Base-by-base conservation (phyloP, 2,113 vertebrate species). In the Cyanoramphus novaezelandiae region DNA sequence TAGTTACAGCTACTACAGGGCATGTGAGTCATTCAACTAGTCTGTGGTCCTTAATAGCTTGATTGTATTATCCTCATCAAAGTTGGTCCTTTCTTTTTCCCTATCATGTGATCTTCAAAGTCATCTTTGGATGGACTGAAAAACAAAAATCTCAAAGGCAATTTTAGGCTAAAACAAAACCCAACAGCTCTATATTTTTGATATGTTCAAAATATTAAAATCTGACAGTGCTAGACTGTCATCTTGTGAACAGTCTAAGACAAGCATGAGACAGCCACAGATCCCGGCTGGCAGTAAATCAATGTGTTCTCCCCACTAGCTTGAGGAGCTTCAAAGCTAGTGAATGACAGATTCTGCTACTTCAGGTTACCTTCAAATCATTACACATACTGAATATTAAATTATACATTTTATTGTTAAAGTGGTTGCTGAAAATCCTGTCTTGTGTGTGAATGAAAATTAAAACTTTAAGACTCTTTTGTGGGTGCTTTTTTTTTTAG, bases 41-140 rank as follows among this genome's bases (percentile, higher is more conserved):
- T 59, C 44, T 39, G 37, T 46, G 91, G 44, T 46, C 63, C 13
- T 93, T 93, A 95, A 91, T 72, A 82, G 53, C 67, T 79, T 95
- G 94, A 86, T 95, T 97, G 94, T 95, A 82, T 88, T 95, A 88
- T 21, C 28, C 9, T 17, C 47, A 94, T 97, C 92, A 95, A 97
- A 96, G 85, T 75, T 80, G 76, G 50, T 46, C 18, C 33, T 92
- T 93, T 83, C 75, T 80, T 39, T 83, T 91, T 94, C 43, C 39
- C 47, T 92, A 95, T 95, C 64, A 64, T 80, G 77, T 95, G 74
- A 90, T 87, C 52, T 53, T 97, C 93, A 71, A 95, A 88, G 86
- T 93, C 83, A 79, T 92, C 53, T 94, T 93, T 76, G n/a, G 82
- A 47, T 35, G 41, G 77, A 41, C 74, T 55, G 65, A 84, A 94